These are phyloP conservation scores for Dromaius novaehollandiae DNA, from an alignment of 2,113 vertebrate species.

Conservation along the genomic window DNA sequence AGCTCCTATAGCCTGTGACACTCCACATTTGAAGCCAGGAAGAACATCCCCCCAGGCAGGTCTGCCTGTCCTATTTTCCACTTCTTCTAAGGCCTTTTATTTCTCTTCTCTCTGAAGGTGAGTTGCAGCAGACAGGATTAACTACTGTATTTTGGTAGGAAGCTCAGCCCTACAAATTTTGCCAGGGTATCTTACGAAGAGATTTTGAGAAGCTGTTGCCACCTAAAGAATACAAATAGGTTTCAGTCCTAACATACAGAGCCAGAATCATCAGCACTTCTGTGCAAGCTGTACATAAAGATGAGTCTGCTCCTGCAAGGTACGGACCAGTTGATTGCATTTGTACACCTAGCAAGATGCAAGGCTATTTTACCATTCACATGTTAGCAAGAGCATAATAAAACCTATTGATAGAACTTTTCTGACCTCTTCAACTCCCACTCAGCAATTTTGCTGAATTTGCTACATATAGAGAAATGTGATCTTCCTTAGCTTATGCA, in stretches of 20 bases:
- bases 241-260: background rate
- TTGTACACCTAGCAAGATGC: background rate
- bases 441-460: constrained; percentile 19
- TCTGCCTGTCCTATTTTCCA: background rate
- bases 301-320: background rate
- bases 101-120: background rate
- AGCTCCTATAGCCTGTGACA: background rate
- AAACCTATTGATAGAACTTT: background rate
- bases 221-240: background rate
- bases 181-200: background rate
- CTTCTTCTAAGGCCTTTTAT: background rate
- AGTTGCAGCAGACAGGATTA: background rate
- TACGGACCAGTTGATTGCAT: background rate
- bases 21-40: background rate
- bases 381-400: background rate
- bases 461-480: background rate
- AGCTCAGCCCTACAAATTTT: background rate
- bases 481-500: background rate
- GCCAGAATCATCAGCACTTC: background rate
- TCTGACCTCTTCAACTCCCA: constrained; percentile 5
- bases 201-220: background rate
- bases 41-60: background rate
- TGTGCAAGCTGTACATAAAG: background rate
- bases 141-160: background rate
- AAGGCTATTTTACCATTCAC: background rate